phyloP scores from a whole-genome alignment of 2,888 invertebrate genomes.

The Trichogramma dendrolimi region DNA sequence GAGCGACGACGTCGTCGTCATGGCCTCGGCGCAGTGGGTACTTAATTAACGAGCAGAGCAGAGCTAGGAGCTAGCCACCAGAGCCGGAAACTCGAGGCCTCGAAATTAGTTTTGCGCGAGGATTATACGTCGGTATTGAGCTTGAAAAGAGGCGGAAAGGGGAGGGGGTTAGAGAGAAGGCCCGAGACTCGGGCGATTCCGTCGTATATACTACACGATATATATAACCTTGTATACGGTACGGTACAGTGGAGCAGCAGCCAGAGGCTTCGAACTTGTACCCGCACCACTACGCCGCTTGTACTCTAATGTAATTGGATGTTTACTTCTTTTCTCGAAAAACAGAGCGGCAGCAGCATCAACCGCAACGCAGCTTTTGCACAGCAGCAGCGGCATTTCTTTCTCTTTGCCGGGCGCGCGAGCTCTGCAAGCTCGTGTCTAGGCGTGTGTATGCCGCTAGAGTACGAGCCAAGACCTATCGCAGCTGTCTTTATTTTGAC shows the following conservation, averaged over 20 bases:
- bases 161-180: not conserved
- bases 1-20: not conserved
- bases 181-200: not conserved
- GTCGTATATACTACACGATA: too few relatives aligned
- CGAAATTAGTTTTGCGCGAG: constrained; percentile 22
- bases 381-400: too few relatives aligned
- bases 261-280: constrained; percentile 5
- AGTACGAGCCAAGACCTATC: too few relatives aligned
- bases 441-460: too few relatives aligned
- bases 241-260: constrained; percentile 6
- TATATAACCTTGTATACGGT: too few relatives aligned
- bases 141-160: not conserved
- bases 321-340: constrained; percentile 22
- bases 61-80: not conserved
- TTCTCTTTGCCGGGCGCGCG: too few relatives aligned
- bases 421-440: too few relatives aligned
- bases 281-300: constrained; percentile 1
- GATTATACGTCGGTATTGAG: constrained; percentile 8
- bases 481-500: too few relatives aligned
- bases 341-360: too few relatives aligned
- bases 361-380: too few relatives aligned
- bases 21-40: not conserved
- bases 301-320: constrained; percentile 29
- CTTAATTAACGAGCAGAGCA: constrained; percentile 23
- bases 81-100: constrained; percentile 20